Conservation (phyloP, 2,888 invertebrate species). For the Thymelicus acteon region DNA sequence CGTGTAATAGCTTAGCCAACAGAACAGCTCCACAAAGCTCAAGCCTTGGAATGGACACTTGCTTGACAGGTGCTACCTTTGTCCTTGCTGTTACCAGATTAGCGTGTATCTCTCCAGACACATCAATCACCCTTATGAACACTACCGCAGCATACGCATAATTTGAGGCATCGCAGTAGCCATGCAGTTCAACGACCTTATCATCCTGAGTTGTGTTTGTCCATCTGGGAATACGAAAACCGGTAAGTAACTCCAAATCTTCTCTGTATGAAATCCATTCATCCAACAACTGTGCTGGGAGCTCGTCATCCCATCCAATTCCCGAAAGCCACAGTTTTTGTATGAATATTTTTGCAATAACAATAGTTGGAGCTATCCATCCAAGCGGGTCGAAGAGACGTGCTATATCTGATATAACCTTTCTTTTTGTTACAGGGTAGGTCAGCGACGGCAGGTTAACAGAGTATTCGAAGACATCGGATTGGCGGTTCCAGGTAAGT, state of each 20-base stretch:
- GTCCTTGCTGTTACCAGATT: constrained; percentile 34
- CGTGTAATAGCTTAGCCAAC: constrained; percentile 34
- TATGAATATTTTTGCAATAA: constrained; percentile 50
- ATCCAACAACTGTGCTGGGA: constrained; percentile 38
- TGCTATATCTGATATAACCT: constrained; percentile 49
- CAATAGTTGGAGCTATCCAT: constrained; percentile 48
- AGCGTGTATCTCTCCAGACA: constrained; percentile 14
- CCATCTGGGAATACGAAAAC: constrained; percentile 40
- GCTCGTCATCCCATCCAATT: constrained; percentile 48
- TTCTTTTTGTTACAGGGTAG: constrained; percentile 50
- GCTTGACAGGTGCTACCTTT: constrained; percentile 32
- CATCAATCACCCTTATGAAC: constrained; percentile 28
- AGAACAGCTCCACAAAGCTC: constrained; percentile 37
- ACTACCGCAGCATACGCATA: constrained; percentile 41
- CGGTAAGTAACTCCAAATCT: constrained; percentile 32
- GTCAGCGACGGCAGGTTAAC: constrained; percentile 41
- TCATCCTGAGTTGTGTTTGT: constrained; percentile 22
- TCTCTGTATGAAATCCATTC: constrained; percentile 43
- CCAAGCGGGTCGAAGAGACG: constrained; percentile 51
- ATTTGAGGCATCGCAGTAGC: constrained; percentile 27
- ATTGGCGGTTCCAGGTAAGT: constrained; percentile 47
- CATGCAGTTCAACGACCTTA: constrained; percentile 29
- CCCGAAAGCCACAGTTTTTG: constrained; percentile 52
- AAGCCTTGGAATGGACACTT: constrained; percentile 38
- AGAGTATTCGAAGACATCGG: constrained; percentile 47